Base-by-base conservation (phyloP, 2,888 invertebrate species). In the Meloe dianella region DNA sequence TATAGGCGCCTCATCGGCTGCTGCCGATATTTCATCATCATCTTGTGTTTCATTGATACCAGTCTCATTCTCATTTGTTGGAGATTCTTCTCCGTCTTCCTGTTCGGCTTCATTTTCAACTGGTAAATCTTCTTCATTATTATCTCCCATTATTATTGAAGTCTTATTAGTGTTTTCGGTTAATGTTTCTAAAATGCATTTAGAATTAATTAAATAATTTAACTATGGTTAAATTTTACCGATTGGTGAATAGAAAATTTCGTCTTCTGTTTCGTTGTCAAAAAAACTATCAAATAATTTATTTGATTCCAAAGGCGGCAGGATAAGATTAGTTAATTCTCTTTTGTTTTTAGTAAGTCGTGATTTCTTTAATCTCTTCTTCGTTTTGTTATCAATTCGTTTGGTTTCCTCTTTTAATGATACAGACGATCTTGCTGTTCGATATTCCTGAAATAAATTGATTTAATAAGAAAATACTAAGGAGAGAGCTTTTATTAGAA, bases 221-320 rank as follows among this genome's bases (percentile, higher is more conserved):
- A 63, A 62, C 14, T 61, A 63, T 58, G 20, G 17, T 57, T 20
- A 66, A 61, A 63, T 58, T 20, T 73, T 64, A 63, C 76, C 77
- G 30, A 63, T 70, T 24, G 79, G 78, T 8, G 78, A 77, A 70
- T 77, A 75, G 65, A 76, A 78, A 14, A 73, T 62, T 10, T 78
- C 79, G 29, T 61, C 66, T 54, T 62, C 62, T 14, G 17, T 32
- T 32, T 54, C 59, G 59, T 2, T 7, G 22, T 32, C 30, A 8
- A 32, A n/a, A n/a, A n/a, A 54, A 57, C 1, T 22, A 5, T n/a
- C 27, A 54, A 5, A 51, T 30, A 10, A 2, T 22, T 17, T 20
- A 20, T 32, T 20, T 12, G 2, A 8, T 32, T 35, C 60, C 3
- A 3, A n/a, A 3, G 60, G 17, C 20, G 35, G 38, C 20, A 41